phyloP scores from a whole-genome alignment of 2,113 vertebrate genomes.

The Choloepus hoffmanni region DNA sequence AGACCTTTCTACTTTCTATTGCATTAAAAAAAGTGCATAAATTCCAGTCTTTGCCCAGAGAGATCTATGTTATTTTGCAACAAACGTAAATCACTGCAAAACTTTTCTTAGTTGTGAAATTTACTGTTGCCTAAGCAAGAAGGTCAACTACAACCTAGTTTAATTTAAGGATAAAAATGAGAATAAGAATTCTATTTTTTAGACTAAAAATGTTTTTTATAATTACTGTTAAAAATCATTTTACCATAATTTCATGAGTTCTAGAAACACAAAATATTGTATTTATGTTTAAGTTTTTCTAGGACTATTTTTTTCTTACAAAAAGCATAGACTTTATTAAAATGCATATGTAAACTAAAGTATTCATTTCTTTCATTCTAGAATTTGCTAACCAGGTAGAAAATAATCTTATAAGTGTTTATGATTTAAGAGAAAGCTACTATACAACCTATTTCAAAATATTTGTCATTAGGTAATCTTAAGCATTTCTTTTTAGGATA shows the following conservation, averaged over 20 bases:
- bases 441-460: conserved; percentile 42
- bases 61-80: conserved; percentile 57
- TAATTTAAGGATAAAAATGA: conserved; percentile 18
- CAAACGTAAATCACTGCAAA: conserved; percentile 32
- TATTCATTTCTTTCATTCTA: conserved; percentile 5
- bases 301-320: neutral
- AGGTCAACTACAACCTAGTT: conserved; percentile 28
- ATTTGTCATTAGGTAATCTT: conserved; percentile 23
- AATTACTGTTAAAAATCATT: conserved; percentile 38
- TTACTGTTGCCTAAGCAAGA: conserved; percentile 57
- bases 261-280: neutral
- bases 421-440: conserved; percentile 27
- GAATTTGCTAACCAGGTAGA: neutral
- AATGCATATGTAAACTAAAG: conserved; percentile 26
- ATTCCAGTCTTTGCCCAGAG: conserved; percentile 18
- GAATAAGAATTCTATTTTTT: neutral
- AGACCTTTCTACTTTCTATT: neutral
- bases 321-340: neutral
- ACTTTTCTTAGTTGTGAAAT: conserved; percentile 62
- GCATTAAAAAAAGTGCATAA: neutral
- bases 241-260: neutral
- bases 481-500: conserved; percentile 29
- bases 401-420: neutral
- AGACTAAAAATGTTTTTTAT: conserved; percentile 10
- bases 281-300: conserved; percentile 28